Percentiles rank a stretch among this genome's conserved stretches.
Evolutionary conservation across 2,888 invertebrate genomes (phyloP).

Genomic region (Lordiphosa fenestrarum): DNA sequence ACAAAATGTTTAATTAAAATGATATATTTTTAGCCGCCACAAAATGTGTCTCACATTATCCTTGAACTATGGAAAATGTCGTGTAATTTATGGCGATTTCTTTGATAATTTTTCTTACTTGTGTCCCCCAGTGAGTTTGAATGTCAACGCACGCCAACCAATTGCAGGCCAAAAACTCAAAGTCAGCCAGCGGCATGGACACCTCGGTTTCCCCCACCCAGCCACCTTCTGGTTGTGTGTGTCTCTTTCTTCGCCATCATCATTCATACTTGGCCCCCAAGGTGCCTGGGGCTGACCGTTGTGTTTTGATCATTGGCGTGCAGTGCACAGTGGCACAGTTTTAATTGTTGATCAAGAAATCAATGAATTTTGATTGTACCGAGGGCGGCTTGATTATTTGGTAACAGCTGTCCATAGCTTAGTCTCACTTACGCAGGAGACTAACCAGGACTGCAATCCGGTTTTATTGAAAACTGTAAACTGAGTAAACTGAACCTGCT

Average conservation of each 20-base stretch:
- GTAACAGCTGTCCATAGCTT: too few relatives aligned
- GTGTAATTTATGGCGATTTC: constrained; percentile 56
- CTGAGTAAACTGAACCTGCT: too few relatives aligned
- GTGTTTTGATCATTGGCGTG: too few relatives aligned
- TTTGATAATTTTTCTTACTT: constrained; percentile 33
- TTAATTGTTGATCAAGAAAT: not conserved
- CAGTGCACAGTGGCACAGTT: too few relatives aligned
- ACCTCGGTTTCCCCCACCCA: constrained; percentile 9
- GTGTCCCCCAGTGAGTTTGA: constrained; percentile 44
- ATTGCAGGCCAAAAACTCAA: constrained; percentile 39
- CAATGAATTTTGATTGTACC: not conserved
- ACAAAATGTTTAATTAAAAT: too few relatives aligned
- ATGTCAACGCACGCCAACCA: constrained; percentile 49
- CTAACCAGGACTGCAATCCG: too few relatives aligned
- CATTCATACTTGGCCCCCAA: not conserved
- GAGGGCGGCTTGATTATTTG: too few relatives aligned
- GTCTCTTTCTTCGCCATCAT: too few relatives aligned
- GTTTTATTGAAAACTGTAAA: too few relatives aligned
- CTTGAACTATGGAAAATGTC: constrained; percentile 52
- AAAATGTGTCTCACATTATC: constrained; percentile 33
- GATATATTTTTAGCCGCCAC: too few relatives aligned
- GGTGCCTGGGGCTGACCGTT: constrained; percentile 16
- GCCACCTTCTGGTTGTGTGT: not conserved
- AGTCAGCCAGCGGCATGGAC: constrained; percentile 28
- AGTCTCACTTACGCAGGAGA: too few relatives aligned